Evolutionary conservation across 2,888 invertebrate species (phyloP).

Genomic region (Strigamia crassipes): DNA sequence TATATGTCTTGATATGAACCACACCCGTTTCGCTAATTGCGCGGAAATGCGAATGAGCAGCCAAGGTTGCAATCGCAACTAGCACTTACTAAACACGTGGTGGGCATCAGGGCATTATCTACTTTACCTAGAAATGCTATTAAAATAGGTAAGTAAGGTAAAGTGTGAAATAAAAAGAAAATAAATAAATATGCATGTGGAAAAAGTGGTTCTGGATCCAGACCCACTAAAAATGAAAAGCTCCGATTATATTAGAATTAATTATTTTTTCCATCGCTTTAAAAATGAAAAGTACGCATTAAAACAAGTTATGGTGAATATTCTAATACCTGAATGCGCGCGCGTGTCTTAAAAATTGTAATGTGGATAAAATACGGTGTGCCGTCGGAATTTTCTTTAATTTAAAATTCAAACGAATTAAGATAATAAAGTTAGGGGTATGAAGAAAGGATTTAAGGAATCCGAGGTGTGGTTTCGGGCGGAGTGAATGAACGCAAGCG

Average conservation of each 20-base stretch:
- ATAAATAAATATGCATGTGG: not conserved
- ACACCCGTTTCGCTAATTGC: not conserved
- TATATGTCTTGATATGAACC: not conserved
- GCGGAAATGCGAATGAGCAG: constrained; percentile 28
- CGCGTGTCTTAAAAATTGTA: not conserved
- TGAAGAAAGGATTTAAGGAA: constrained; percentile 10
- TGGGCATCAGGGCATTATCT: not conserved
- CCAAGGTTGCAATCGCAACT: constrained; percentile 21
- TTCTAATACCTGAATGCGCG: not conserved
- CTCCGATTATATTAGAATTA: not conserved
- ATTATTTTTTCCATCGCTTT: not conserved
- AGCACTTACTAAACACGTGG: constrained; percentile 8
- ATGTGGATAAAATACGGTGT: not conserved
- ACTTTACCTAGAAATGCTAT: not conserved
- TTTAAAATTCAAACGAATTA: not conserved
- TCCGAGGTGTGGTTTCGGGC: not conserved
- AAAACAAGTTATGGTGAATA: not conserved
- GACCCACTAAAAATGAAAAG: not conserved
- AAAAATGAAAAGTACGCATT: not conserved
- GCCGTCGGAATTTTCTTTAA: not conserved
- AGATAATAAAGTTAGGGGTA: constrained; percentile 17
- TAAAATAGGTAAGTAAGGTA: not conserved
- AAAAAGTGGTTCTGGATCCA: not conserved
- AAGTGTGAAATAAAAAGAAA: not conserved
- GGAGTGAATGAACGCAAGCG: constrained; percentile 28